Evolutionary conservation across 1,140 invertebrate genomes (phyloP).

Genomic region (Drosophila persimilis): DNA sequence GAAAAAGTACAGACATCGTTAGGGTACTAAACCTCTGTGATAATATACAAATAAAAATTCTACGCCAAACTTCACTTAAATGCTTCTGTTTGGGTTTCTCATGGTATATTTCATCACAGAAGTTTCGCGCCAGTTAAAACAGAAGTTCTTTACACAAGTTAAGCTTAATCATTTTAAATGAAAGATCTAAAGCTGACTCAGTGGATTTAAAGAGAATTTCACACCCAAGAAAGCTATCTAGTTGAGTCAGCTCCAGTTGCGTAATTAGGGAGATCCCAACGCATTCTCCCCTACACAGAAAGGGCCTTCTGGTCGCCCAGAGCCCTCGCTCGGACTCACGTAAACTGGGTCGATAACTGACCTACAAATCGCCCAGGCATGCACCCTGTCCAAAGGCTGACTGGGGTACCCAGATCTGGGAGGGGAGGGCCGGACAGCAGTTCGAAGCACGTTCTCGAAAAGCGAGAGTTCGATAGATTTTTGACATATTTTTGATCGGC

Average conservation of each 20-base stretch:
- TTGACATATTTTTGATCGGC: conserved; percentile 63
- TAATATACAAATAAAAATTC: no score
- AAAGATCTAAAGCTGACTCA: no score
- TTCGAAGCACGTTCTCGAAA: conserved; percentile 7
- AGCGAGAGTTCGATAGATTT: conserved; percentile 60
- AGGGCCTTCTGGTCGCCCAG: not conserved
- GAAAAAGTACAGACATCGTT: no score
- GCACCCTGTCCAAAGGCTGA: conserved; percentile 2
- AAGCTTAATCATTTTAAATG: no score
- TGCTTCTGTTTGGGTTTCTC: no score
- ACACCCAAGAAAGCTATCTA: not conserved
- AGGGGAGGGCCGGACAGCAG: not conserved
- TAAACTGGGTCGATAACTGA: conserved; percentile 76
- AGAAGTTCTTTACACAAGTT: no score
- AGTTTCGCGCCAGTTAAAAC: no score
- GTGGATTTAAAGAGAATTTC: no score
- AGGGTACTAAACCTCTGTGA: no score
- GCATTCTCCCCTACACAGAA: not conserved
- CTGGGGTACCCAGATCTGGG: not conserved
- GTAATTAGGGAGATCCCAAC: not conserved
- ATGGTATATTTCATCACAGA: no score
- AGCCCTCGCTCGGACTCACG: conserved; percentile 18
- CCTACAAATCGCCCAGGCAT: conserved; percentile 56
- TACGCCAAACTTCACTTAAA: no score
- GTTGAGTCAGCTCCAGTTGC: not conserved